Percentiles rank a stretch among this genome's conserved stretches.
These are phyloP conservation scores for Entomyzon cyanotis DNA, from an alignment of 2,113 vertebrate species.

Conservation along the genomic window DNA sequence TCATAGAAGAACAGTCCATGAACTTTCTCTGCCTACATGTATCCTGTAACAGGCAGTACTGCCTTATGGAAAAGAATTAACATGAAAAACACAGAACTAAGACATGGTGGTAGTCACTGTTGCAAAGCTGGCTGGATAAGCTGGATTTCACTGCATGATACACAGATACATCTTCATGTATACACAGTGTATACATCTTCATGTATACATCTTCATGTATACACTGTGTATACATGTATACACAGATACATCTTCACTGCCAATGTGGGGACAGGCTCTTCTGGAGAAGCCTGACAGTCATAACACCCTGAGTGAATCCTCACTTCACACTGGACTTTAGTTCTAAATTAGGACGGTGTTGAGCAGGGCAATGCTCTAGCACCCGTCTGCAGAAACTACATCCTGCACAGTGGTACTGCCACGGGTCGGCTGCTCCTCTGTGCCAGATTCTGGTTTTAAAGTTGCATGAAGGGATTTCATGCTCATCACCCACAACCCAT, in stretches of 20 bases:
- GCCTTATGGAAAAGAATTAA: not conserved
- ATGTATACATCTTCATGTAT: no score
- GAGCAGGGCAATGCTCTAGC: not conserved
- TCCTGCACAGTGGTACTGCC: not conserved
- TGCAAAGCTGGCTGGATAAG: not conserved
- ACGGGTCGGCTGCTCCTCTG: not conserved
- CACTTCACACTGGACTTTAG: not conserved
- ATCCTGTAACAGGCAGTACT: not conserved
- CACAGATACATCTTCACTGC: not conserved
- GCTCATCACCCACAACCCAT: not conserved
- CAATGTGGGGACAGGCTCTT: not conserved
- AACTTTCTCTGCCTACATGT: not conserved
- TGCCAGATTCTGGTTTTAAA: not conserved
- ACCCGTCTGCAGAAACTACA: not conserved
- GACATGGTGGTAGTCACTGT: not conserved
- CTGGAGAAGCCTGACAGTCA: not conserved
- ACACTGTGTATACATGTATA: no score
- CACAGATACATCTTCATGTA: not conserved
- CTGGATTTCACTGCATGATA: not conserved
- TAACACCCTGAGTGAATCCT: not conserved
- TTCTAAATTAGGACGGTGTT: not conserved
- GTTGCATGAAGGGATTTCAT: not conserved
- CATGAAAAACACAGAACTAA: not conserved
- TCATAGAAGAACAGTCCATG: not conserved
- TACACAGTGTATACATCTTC: not conserved